phyloP scores from a whole-genome alignment of 1,140 invertebrate species.

The Agrypnia vestita region DNA sequence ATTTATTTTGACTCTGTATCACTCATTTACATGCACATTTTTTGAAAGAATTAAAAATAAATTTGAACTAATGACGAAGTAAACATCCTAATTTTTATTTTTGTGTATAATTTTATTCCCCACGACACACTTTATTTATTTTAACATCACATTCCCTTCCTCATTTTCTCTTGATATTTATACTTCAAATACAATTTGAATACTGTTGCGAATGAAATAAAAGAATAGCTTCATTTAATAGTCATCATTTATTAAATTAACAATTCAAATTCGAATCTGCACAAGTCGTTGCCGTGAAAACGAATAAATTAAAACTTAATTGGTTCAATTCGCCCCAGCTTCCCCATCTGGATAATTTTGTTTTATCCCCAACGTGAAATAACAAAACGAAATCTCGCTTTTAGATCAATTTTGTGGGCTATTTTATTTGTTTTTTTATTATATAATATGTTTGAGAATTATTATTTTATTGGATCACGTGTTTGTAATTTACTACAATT shows the following conservation, averaged over 20 bases:
- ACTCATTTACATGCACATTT: too few relatives aligned
- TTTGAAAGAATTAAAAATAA: too few relatives aligned
- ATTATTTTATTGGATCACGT: not conserved
- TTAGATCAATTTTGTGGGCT: constrained; percentile 9
- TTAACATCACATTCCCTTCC: not conserved
- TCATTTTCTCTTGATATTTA: constrained; percentile 9
- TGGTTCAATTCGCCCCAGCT: constrained; percentile 26
- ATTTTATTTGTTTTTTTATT: constrained; percentile 20
- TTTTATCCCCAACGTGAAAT: not conserved
- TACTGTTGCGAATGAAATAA: constrained; percentile 14
- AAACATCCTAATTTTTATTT: too few relatives aligned
- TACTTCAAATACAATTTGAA: constrained; percentile 15
- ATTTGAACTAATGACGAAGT: too few relatives aligned
- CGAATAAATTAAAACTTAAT: constrained; percentile 44
- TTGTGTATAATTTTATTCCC: too few relatives aligned
- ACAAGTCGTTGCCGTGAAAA: constrained; percentile 4
- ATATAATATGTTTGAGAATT: constrained; percentile 4
- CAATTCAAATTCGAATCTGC: constrained; percentile 44
- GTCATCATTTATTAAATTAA: constrained; percentile 44
- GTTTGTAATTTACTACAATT: too few relatives aligned
- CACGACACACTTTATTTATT: too few relatives aligned
- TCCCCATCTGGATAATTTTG: constrained; percentile 6
- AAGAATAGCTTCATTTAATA: constrained; percentile 4
- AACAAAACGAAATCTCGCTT: constrained; percentile 28
- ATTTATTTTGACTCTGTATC: too few relatives aligned